Conservation (phyloP, 2,797 vertebrate genomes). For the Hafferia zeledoni region DNA sequence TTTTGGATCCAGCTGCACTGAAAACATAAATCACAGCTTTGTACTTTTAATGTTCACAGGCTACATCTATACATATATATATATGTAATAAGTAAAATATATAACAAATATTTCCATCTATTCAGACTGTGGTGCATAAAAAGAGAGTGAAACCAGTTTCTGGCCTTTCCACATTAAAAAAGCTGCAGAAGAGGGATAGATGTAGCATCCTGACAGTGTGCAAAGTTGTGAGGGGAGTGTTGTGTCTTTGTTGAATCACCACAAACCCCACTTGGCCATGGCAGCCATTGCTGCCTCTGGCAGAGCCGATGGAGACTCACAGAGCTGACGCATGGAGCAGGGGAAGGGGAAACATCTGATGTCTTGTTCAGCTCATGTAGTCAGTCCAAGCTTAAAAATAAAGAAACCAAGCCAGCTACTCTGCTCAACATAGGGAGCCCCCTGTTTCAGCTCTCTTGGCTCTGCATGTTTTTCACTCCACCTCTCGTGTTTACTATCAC, state of each 20-base stretch:
- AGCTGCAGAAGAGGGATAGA: background rate
- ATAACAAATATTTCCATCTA: background rate
- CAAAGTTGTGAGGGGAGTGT: background rate
- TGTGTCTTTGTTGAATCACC: background rate
- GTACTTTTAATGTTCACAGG: background rate
- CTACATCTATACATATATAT: background rate
- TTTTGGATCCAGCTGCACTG: background rate
- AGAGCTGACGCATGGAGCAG: background rate
- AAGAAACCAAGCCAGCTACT: background rate
- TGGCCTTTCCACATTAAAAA: background rate
- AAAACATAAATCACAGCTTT: background rate
- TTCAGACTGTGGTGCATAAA: background rate
- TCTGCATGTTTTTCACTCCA: background rate
- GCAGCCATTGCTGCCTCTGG: background rate
- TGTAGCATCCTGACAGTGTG: background rate
- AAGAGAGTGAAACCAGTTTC: background rate
- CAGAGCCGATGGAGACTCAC: background rate
- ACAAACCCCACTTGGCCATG: background rate
- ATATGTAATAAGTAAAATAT: background rate
- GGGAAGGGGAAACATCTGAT: conserved; percentile 2
- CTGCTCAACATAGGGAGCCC: background rate
- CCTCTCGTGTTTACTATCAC: conserved; percentile 46
- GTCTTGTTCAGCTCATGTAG: background rate
- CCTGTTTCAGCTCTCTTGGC: background rate
- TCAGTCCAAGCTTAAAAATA: background rate